These are phyloP conservation scores for Exaiptasia diaphana DNA, from an alignment of 64 coral and sea anemone species.

Conservation along the genomic window DNA sequence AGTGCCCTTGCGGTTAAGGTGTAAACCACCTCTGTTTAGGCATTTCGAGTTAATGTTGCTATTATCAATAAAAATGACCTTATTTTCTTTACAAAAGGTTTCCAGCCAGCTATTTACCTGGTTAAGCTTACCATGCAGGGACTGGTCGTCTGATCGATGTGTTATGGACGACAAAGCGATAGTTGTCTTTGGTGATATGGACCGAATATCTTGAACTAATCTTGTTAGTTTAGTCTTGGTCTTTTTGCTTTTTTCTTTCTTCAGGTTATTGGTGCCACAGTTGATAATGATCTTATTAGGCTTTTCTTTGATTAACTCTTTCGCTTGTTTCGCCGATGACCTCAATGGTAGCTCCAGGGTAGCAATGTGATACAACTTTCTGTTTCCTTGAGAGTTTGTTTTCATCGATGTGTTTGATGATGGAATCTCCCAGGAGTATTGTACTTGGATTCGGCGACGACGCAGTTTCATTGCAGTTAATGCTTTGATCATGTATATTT, in stretches of 20 bases:
- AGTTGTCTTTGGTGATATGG: not conserved
- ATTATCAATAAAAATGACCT: not conserved
- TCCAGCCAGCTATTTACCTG: not conserved
- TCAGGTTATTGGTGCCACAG: slow-evolving; percentile 9
- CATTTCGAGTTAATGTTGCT: not conserved
- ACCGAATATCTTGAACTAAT: not conserved
- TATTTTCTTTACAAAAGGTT: not conserved
- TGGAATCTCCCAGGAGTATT: no score
- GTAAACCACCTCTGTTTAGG: not conserved
- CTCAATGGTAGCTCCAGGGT: not conserved
- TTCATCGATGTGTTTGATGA: not conserved
- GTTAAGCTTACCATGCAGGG: not conserved
- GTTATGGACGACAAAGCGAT: not conserved
- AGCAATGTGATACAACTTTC: not conserved
- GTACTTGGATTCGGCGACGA: no score
- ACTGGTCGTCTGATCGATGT: not conserved
- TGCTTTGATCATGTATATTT: no score
- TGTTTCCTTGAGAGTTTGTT: not conserved
- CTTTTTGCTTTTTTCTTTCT: not conserved
- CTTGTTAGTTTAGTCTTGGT: not conserved
- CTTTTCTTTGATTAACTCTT: not conserved
- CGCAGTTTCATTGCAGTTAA: no score
- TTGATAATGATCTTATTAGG: not conserved
- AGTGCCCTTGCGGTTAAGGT: not conserved
- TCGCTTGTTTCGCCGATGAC: not conserved